Base-by-base conservation (phyloP, 2,888 invertebrate genomes). In the Asteroscopus sphinx region DNA sequence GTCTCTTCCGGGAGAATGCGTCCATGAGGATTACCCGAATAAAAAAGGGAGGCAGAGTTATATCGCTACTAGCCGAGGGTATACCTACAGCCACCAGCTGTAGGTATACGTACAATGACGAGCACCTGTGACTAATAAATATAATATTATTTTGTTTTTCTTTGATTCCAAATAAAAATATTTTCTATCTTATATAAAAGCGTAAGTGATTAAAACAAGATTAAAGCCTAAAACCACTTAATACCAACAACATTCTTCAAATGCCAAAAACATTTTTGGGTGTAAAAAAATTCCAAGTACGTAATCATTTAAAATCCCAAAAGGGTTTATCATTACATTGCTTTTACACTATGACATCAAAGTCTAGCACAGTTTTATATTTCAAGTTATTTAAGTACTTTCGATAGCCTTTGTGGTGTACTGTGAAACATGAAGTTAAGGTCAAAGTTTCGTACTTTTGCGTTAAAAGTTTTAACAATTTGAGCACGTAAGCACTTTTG, bases 331-430 rank as follows among this genome's bases (percentile, higher is more conserved):
- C 41, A 45, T 45, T 28, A 16, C 26, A 17, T 17, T 64, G 39
- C 39, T 45, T 41, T 32, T n/a, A 36, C 7, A 6, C 21, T n/a
- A 28, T 13, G 7, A 33, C 16, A 30, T 44, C 32, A 59, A 66
- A 37, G 28, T 47, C 7, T 13, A 8, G 2, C 35, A 33, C 0
- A 30, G 47, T 67, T 42, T 58, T 25, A 58, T 42, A 28, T 66
- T 62, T 47, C 28, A 47, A 25, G 47, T 39, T 41, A 41, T 65
- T 47, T 30, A 7, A 25, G 28, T 26, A 11, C 15, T 25, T 33
- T 33, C 17, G 15, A 16, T 25, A 35, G 25, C 28, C 12, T 59
- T 44, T 47, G 25, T 25, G 16, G 66, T 7, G n/a, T 47, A 48
- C 17, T 39, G n/a, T 39, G 37, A 25, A 62, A 67, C 32, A 21